These are phyloP conservation scores for Hippocampus barbouri DNA, from an alignment of 2,113 vertebrate species.

Conservation along the genomic window DNA sequence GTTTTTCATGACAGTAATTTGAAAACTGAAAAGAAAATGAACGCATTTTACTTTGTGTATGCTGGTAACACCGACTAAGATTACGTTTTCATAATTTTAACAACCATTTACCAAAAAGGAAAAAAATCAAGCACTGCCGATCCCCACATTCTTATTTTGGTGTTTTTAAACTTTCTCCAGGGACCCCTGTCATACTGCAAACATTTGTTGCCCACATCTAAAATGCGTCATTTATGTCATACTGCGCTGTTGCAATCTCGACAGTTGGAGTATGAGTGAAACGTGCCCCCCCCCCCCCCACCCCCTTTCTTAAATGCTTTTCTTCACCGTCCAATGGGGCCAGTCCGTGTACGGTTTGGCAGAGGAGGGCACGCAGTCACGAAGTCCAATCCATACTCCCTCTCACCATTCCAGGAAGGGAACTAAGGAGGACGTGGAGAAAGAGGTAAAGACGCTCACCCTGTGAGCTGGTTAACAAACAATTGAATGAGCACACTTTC, in stretches of 20 bases:
- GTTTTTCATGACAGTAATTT: neutral
- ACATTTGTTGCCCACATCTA: too few relatives aligned
- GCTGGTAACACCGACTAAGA: too few relatives aligned
- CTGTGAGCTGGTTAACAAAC: neutral
- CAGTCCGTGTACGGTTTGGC: constrained; percentile 92
- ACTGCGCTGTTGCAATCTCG: too few relatives aligned
- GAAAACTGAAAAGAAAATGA: neutral
- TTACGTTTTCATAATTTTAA: too few relatives aligned
- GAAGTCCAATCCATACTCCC: constrained; percentile 85
- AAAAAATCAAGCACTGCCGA: too few relatives aligned
- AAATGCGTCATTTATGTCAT: too few relatives aligned
- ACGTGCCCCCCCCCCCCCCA: neutral
- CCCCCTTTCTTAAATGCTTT: neutral
- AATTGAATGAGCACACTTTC: neutral
- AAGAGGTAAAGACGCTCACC: constrained; percentile 74
- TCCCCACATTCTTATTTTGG: too few relatives aligned
- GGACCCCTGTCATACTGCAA: too few relatives aligned
- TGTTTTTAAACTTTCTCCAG: too few relatives aligned
- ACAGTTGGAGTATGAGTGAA: neutral
- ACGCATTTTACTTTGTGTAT: too few relatives aligned
- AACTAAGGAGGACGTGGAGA: constrained; percentile 91
- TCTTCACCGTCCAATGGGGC: neutral
- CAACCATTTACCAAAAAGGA: too few relatives aligned
- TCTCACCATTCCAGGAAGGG: constrained; percentile 82
- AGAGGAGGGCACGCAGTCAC: constrained; percentile 84